Conservation (phyloP, 2,113 vertebrate genomes). For the Prinia subflava region DNA sequence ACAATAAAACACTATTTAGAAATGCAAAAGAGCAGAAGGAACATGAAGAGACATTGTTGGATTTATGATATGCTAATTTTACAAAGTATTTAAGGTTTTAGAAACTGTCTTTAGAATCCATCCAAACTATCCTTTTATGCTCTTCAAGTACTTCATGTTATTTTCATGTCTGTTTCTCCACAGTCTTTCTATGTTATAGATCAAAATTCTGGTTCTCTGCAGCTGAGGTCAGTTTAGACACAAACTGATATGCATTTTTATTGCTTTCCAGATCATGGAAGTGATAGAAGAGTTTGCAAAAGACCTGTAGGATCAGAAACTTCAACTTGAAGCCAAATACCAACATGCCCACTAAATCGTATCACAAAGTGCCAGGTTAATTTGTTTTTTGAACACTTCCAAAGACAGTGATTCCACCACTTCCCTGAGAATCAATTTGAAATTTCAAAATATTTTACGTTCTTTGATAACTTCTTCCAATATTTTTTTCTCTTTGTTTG, state of each 20-base stretch:
- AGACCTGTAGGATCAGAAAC: not conserved
- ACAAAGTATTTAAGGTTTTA: not conserved
- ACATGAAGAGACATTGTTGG: not conserved
- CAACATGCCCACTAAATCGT: not conserved
- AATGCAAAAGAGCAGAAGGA: not conserved
- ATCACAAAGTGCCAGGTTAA: not conserved
- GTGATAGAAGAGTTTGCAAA: not conserved
- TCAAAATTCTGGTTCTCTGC: not conserved
- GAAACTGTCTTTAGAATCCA: not conserved
- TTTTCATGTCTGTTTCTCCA: not conserved
- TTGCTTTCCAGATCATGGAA: not conserved
- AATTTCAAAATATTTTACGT: not conserved
- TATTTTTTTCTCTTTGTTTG: not conserved
- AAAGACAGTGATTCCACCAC: not conserved
- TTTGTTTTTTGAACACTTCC: not conserved
- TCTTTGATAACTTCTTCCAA: not conserved
- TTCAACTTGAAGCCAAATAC: not conserved
- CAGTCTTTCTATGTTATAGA: not conserved
- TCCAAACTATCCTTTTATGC: not conserved
- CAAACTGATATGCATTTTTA: not conserved
- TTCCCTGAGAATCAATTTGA: not conserved
- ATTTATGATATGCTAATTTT: not conserved
- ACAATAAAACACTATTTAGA: not conserved
- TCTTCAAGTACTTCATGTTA: not conserved
- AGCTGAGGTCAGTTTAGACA: not conserved